Base-by-base conservation (phyloP, 2,797 vertebrate species). In the Rhodeus uyekii region DNA sequence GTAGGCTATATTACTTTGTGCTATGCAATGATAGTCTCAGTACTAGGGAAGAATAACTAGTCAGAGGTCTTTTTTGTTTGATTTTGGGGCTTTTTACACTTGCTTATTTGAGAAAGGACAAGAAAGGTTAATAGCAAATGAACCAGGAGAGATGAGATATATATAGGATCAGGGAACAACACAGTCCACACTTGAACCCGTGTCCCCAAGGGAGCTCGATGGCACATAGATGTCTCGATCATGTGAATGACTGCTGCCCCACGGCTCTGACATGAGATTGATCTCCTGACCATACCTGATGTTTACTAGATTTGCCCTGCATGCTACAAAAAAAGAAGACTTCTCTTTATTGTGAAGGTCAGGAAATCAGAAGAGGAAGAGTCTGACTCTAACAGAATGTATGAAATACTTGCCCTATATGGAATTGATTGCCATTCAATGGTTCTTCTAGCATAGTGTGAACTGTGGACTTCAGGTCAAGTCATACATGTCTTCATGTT, bases 131-230 rank as follows among this genome's bases (percentile, higher is more conserved):
- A 32, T 61, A 7, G 36, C 8, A 76, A 61, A 32, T 61, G 38
- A 82, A 64, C 38, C 78, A 32, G 58, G 77, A 78, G 73, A 78
- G 76, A 83, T 82, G 27, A 39, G 34, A 82, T 85, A 50, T 74
- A 67, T 67, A 76, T 48, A 34, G 76, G 46, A 69, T 71, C 81
- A 80, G 61, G 69, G 76, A 82, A 71, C 74, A 67, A 34, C 42
- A 55, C 32, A 55, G 76, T 55, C 72, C 67, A 82, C 77, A 34
- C 82, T 82, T 80, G 77, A 82, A 80, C 34, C 42, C 24, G 2
- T 8, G 4, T 42, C 39, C 44, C 68, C 69, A 53, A 3, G 32
- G 53, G 78, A n/a, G 81, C 61, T 68, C 67, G 39, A 29, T 24
- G 53, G 69, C 32, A 32, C 14, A 42, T 76, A 67, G 68, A 83